Percentiles rank a stretch among this genome's conserved stretches.
Evolutionary conservation across 2,797 vertebrate species (phyloP).

Genomic region (Enteromius unitaeniatus): DNA sequence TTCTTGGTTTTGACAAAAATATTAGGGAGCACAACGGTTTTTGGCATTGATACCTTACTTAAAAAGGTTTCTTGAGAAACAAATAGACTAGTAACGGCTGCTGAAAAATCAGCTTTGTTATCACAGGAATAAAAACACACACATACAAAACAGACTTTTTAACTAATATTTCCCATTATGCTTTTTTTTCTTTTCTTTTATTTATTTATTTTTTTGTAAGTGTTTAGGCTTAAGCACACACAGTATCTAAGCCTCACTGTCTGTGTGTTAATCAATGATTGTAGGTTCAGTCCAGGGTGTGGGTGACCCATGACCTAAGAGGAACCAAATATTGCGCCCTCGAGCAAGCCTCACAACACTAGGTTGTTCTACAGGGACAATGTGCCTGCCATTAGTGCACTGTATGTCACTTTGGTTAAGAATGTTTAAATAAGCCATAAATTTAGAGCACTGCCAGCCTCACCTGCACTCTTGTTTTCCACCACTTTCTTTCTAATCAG

Average conservation of each 20-base stretch:
- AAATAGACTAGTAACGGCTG: not conserved
- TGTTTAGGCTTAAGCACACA: not conserved
- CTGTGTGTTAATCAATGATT: not conserved
- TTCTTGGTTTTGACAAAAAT: not conserved
- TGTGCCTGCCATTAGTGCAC: constrained; percentile 3
- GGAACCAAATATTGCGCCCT: not conserved
- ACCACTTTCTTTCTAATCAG: constrained; percentile 47
- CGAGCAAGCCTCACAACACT: not conserved
- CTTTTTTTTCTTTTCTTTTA: not conserved
- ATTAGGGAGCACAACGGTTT: not conserved
- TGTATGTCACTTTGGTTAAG: not conserved
- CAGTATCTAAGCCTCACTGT: not conserved
- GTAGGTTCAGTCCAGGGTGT: not conserved
- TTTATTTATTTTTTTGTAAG: not conserved
- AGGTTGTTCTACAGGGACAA: not conserved
- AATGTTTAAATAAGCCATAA: constrained; percentile 9
- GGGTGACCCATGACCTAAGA: not conserved
- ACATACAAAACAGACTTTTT: not conserved
- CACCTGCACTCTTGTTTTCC: constrained; percentile 37
- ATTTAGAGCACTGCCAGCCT: constrained; percentile 3
- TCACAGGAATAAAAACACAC: not conserved
- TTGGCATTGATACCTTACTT: not conserved
- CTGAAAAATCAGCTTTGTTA: not conserved
- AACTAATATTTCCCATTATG: not conserved
- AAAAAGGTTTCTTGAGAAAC: not conserved